Base-by-base conservation (phyloP, 2,113 vertebrate genomes). In the Chamaetylas fuelleborni region DNA sequence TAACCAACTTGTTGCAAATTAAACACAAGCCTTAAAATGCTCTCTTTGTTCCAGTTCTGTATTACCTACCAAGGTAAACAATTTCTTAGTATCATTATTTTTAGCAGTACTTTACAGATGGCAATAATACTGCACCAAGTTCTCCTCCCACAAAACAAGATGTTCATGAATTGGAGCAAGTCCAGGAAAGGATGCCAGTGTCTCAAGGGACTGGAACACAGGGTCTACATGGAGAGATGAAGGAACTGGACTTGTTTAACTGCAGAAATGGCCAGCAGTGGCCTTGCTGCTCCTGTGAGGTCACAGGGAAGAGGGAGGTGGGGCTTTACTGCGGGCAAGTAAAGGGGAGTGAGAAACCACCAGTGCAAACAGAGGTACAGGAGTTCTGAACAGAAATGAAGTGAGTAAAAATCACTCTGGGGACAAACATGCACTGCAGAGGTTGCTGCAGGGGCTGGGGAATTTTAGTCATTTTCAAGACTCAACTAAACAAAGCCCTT, bases 211-310 rank as follows among this genome's bases (percentile, higher is more conserved):
- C 33, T 17, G 45, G 26, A 67, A 34, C 15, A n/a, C 1, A 8
- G 17, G 33, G 58, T 33, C 20, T 38, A 0, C 0, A 0, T 2
- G 9, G 20, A 77, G 36, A 81, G 51, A 40, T 3, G 16, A 73
- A 56, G 40, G 50, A 84, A 57, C 11, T 36, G n/a, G 45, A n/a
- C n/a, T 65, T 17, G 23, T 38, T 82, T 19, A 40, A 51, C 1
- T 19, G 20, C 51, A 81, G 60, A 43, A 24, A 13, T 9, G 33
- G 34, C 51, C 3, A 58, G 34, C 24, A 50, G 51, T 10, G 33
- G 7, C 43, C 31, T 34, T 47, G 66, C 29, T 38, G 29, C 2
- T 51, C 26, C 36, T n/a, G 24, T 36, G 10, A 36, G 12, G 19
- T 24, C 26, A 24, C 0, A 1, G 12, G 47, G 31, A 43, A 56